Evolutionary conservation across 2,797 vertebrate species (phyloP), one percentile per base, ranked within the genome.

Genomic region (Clarias fuscus): DNA sequence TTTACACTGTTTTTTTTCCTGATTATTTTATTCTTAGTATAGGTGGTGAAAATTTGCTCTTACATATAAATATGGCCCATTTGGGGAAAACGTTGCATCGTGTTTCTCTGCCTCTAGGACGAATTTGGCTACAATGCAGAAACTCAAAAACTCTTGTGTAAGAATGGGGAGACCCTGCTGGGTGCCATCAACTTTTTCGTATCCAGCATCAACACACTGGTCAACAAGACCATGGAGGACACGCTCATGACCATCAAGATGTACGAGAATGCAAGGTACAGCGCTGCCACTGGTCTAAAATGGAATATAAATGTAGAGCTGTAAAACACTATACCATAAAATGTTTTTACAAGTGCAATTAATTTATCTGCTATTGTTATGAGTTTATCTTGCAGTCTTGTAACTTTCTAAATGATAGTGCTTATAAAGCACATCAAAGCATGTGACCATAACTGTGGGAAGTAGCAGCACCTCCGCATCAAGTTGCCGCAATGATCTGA

Each of bases 181-280:
- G 98, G 98, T 0, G 98, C 98, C 7, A 93, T 99, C 89, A 99
- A 99, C 93, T 99, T 98, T 93, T 99, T 99, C 72, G 98, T 99
- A 84, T 98, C 97, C 91, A 98, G 98, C 94, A 98, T 99, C 94
- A 98, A 99, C 94, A 99, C 98, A 0, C 92, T 99, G 89, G 97
- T 99, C 85, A 99, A 98, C 92, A 99, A 99, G 89, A 99, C 98
- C 75, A 99, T 99, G 98, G 97, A 98, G 91, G 98, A 99, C 93
- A 98, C 98, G 0, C 94, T 99, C 10, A 97, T 97, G 97, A 99
- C 98, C 0, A 96, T 99, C 90, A 98, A 97, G 94, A 96, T 97
- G 94, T 99, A 97, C 37, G 98, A 99, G 93, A 97, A 96, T 0
- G 97, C 98, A 89, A 97, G 98, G 98, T 99, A 86, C 91, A 58